These are phyloP conservation scores for Orbicella faveolata DNA, from an alignment of 64 coral and sea anemone species.

Conservation along the genomic window DNA sequence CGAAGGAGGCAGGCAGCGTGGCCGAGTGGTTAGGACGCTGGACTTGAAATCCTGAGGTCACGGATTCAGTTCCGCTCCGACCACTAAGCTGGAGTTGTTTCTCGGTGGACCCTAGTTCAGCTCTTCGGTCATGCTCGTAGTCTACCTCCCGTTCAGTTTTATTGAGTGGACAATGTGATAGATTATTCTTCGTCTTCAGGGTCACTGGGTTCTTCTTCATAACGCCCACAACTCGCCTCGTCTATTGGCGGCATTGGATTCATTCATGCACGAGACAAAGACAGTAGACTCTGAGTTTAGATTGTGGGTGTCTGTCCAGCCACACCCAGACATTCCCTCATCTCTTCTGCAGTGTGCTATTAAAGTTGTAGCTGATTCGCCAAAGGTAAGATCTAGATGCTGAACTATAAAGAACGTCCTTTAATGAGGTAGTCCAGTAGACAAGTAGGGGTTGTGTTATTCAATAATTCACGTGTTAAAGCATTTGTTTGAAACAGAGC, in stretches of 20 bases:
- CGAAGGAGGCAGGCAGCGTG: too few species aligned
- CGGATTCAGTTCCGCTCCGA: too few species aligned
- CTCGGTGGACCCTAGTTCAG: too few species aligned
- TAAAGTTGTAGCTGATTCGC: slow-evolving; percentile 92
- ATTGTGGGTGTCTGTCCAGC: slow-evolving; percentile 88
- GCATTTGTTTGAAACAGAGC: too few species aligned
- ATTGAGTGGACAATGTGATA: neutral
- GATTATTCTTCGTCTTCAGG: slow-evolving; percentile 39
- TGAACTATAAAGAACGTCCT: too few species aligned
- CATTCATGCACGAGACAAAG: slow-evolving; percentile 86
- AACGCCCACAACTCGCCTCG: slow-evolving; percentile 90
- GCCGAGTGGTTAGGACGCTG: too few species aligned
- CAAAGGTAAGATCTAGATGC: slow-evolving; percentile 63
- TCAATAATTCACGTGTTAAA: too few species aligned
- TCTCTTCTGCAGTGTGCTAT: slow-evolving; percentile 86
- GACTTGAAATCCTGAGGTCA: too few species aligned
- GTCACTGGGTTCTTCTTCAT: slow-evolving; percentile 93
- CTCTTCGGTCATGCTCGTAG: too few species aligned
- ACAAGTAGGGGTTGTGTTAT: too few species aligned
- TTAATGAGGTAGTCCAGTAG: too few species aligned
- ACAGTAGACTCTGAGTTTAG: slow-evolving; percentile 88
- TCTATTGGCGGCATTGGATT: slow-evolving; percentile 76
- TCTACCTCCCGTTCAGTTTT: neutral
- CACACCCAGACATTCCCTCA: slow-evolving; percentile 71
- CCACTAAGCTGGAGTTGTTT: too few species aligned